Percentiles rank a stretch among this genome's conserved stretches.
These are phyloP conservation scores for Mantis religiosa DNA, from an alignment of 2,888 invertebrate genomes.

Conservation along the genomic window DNA sequence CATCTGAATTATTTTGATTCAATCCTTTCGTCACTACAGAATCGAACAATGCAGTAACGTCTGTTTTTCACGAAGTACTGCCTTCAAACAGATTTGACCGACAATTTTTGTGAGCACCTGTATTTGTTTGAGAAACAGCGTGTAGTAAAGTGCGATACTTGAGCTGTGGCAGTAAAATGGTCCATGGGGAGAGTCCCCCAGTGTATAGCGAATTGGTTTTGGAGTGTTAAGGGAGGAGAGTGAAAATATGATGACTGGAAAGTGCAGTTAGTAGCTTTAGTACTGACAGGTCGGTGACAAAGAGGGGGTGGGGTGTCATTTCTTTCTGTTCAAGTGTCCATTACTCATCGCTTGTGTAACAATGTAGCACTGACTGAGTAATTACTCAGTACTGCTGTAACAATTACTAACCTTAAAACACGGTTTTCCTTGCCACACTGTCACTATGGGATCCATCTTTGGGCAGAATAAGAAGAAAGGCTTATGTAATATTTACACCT, in stretches of 20 bases:
- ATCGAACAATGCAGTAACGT: no score
- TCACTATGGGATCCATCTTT: no score
- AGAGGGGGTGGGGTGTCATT: background rate
- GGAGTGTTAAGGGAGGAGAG: background rate
- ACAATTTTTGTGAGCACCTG: no score
- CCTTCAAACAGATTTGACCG: no score
- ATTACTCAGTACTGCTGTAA: no score
- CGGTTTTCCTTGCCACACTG: no score
- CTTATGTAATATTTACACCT: no score
- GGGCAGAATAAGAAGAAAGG: no score
- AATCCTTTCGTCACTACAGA: no score
- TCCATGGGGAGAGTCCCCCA: background rate
- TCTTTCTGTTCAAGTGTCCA: constrained; percentile 1
- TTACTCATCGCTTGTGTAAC: constrained; percentile 4
- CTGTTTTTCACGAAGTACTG: no score
- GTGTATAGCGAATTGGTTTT: background rate
- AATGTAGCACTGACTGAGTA: background rate
- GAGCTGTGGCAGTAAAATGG: background rate
- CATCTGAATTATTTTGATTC: no score
- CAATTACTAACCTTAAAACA: no score
- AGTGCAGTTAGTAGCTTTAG: background rate
- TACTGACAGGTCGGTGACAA: background rate
- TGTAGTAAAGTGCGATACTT: background rate
- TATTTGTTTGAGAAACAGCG: background rate
- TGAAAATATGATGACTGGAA: background rate